Evolutionary conservation across 2,113 vertebrate species (phyloP), one percentile per base, ranked within the genome.

Genomic region (Aythya baeri): DNA sequence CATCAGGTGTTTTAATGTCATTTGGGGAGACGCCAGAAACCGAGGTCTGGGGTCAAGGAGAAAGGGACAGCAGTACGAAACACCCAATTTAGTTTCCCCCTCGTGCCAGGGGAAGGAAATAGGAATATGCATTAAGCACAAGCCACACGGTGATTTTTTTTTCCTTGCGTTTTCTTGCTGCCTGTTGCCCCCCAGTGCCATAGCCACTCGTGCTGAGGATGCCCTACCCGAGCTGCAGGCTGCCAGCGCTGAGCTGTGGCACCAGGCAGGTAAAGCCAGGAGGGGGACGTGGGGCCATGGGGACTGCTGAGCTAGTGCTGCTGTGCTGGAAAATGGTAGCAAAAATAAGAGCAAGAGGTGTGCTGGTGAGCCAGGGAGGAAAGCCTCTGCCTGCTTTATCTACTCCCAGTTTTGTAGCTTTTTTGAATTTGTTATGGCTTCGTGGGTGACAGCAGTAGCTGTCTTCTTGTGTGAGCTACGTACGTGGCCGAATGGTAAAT

Each of bases 1-100:
- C 93, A 97, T 97, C 95, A 96, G 96, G 86, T 89, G 75, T 92
- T 98, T 93, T 93, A 74, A 77, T 93, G 63, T 98, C 97, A 97
- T 84, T 86, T 80, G 95, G 43, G 59, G 92, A 95, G 93, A 85
- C 87, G 67, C 83, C 93, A 83, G 95, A 34, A 91, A 80, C 18
- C 8, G 29, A 92, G 46, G 31, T 71, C 61, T 93, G 91, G 95
- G 97, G 97, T 98, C 97, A 98, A 97, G 97, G 96, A 97, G 90
- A 93, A 97, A 96, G 32, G 68, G 93, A 88, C 36, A 4, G 55
- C 16, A 4, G 62, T 34, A 91, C 72, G 85, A 96, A 96, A 97
- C 22, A 96, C 32, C 18, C 88, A 91, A 78, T 80, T 81, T 71
- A 70, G 83, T 54, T 84, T 78, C 58, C 10, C n/a, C 22, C 6